Percentiles rank a stretch among this genome's conserved stretches.
Conservation (phyloP, 1,140 invertebrate genomes). For the Elysia chlorotica region DNA sequence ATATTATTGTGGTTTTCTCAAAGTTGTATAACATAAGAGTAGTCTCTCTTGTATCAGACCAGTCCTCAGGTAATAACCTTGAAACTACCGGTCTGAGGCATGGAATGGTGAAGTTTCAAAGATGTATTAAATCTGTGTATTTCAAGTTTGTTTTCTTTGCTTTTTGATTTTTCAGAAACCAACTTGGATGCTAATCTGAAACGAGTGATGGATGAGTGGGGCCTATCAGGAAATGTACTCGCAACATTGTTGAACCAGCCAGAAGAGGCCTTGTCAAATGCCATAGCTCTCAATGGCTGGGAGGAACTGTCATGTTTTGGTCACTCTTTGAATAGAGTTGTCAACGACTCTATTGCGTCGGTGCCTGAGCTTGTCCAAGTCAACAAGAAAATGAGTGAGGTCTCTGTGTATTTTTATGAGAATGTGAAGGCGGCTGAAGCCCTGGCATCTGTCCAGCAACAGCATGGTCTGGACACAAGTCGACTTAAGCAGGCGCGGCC, state of each 20-base stretch:
- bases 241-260: neutral
- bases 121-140: too few species aligned
- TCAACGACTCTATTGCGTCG: slow-evolving; percentile 3
- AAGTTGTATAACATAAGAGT: too few species aligned
- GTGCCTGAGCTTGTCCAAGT: slow-evolving; percentile 8
- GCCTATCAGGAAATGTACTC: slow-evolving; percentile 3
- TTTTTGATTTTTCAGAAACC: too few species aligned
- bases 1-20: too few species aligned
- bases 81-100: too few species aligned
- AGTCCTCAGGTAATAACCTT: too few species aligned
- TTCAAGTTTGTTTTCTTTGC: too few species aligned
- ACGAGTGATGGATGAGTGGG: slow-evolving; percentile 20
- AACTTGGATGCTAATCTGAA: slow-evolving; percentile 16
- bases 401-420: slow-evolving; percentile 13
- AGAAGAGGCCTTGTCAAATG: slow-evolving; percentile 3
- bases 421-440: slow-evolving; percentile 15
- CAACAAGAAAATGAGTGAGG: slow-evolving; percentile 19
- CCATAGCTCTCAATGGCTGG: slow-evolving; percentile 10
- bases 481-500: slow-evolving; percentile 6
- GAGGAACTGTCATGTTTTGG: slow-evolving; percentile 19
- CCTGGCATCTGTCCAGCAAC: slow-evolving; percentile 15
- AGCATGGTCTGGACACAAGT: slow-evolving; percentile 10
- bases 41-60: too few species aligned
- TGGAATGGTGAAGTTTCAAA: too few species aligned
- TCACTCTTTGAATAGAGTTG: slow-evolving; percentile 6